Evolutionary conservation across 2,888 invertebrate genomes (phyloP), one percentile per base, ranked within the genome.

Genomic region (Philereme transversata): DNA sequence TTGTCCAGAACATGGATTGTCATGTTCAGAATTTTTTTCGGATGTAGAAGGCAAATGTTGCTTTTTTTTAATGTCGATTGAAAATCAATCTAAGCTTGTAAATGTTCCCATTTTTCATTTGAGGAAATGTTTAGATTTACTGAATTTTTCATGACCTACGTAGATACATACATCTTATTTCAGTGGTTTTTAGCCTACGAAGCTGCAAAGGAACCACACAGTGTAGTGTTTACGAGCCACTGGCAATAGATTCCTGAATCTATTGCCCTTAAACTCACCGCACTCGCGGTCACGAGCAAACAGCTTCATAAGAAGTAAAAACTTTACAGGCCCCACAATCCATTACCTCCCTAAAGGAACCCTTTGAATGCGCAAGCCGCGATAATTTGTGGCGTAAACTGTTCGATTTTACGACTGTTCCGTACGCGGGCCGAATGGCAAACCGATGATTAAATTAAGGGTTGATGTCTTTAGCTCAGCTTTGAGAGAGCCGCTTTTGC

Each of bases 221-320:
- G 22, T 22, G 22, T 22, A 22, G 22, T 22, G 1, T 22, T 22
- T 22, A 22, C 22, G 22, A 22, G 22, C 22, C 22, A 22, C 22
- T 22, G 1, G 3, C 22, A 22, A 22, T 22, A 22, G 22, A 22
- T 22, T 22, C 22, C 22, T 22, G 33, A 9, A 47, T 34, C 47
- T 7, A 45, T 36, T 11, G n/a, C 34, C 10, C 38, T 22, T 8
- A 10, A 45, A 11, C 3, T 22, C 40, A 9, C 40, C 7, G n/a
- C 45, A 41, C n/a, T 51, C 35, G 62, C 47, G 57, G 54, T 57
- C 8, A 38, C 46, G 53, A 57, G 47, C 55, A 41, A 57, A 64
- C 57, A 57, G 49, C 56, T 60, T 57, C 47, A 57, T 60, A 60
- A 60, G 43, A 57, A 38, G 41, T 57, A 51, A 53, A 48, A 46